Conservation (phyloP, 1,140 invertebrate genomes). For the Steinernema feltiae region DNA sequence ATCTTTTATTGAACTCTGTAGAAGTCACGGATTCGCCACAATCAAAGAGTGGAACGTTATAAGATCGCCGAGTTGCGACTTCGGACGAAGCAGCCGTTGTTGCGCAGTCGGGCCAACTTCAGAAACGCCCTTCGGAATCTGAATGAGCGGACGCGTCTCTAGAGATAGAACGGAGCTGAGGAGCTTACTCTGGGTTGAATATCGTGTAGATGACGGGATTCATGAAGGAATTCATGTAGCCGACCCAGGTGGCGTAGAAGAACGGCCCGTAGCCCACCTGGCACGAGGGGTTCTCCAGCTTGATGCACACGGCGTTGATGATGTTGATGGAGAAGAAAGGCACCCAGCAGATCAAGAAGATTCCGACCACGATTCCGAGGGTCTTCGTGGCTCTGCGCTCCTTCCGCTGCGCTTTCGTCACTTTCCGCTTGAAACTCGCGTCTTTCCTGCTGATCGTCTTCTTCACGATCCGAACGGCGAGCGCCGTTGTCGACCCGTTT, state of each 20-base stretch:
- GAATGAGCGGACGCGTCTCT: no score
- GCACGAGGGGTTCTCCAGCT: conserved; percentile 70
- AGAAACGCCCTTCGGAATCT: neutral
- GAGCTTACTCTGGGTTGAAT: conserved; percentile 91
- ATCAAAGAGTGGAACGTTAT: neutral
- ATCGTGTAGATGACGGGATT: conserved; percentile 99
- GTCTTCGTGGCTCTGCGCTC: conserved; percentile 99
- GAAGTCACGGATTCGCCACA: no score
- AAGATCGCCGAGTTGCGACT: neutral
- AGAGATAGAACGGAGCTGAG: no score
- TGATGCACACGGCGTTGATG: conserved; percentile 87
- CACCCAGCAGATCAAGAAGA: conserved; percentile 96
- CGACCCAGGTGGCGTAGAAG: conserved; percentile 62
- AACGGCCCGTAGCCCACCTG: conserved; percentile 80
- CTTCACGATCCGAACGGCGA: conserved; percentile 44
- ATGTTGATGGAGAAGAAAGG: conserved; percentile 98
- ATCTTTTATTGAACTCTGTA: neutral
- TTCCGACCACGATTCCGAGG: conserved; percentile 89
- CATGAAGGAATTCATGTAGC: conserved; percentile 64
- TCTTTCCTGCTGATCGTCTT: conserved; percentile 43
- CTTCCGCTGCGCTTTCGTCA: conserved; percentile 53
- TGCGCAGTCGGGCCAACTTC: neutral
- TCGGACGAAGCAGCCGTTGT: neutral
- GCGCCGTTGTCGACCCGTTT: conserved; percentile 35
- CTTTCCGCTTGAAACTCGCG: conserved; percentile 45